These are phyloP conservation scores for Nanorana parkeri DNA, from an alignment of 2,113 vertebrate species.

Conservation along the genomic window DNA sequence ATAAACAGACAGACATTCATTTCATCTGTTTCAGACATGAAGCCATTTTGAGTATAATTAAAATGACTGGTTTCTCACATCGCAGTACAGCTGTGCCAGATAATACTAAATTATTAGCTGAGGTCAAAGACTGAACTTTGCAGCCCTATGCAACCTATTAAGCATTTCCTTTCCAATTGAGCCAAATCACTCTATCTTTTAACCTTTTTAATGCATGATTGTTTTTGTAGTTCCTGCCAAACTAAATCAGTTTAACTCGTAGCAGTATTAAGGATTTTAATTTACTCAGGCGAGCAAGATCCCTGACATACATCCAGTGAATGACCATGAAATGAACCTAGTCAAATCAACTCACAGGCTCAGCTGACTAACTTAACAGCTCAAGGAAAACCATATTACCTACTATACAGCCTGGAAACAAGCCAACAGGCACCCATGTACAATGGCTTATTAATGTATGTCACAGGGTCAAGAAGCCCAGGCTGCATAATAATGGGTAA, in stretches of 20 bases:
- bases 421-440: too few species aligned
- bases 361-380: not conserved
- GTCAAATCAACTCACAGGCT: not conserved
- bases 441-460: too few species aligned
- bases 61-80: slow-evolving; percentile 60
- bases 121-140: slow-evolving; percentile 53
- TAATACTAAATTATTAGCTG: slow-evolving; percentile 56
- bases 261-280: slow-evolving; percentile 61
- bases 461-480: too few species aligned
- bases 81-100: slow-evolving; percentile 61
- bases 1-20: not conserved
- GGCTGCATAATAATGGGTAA: too few species aligned
- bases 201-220: slow-evolving; percentile 68
- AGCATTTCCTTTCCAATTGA: slow-evolving; percentile 70
- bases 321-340: slow-evolving; percentile 54
- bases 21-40: slow-evolving; percentile 25
- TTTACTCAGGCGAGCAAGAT: slow-evolving; percentile 57
- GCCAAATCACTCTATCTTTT: slow-evolving; percentile 68
- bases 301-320: slow-evolving; percentile 65
- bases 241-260: slow-evolving; percentile 70
- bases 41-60: slow-evolving; percentile 52
- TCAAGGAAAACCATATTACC: not conserved
- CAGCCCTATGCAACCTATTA: slow-evolving; percentile 66
- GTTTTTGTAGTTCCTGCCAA: slow-evolving; percentile 74
- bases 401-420: not conserved